phyloP scores from a whole-genome alignment of 2,888 invertebrate species.

The Siphlonurus alternatus region DNA sequence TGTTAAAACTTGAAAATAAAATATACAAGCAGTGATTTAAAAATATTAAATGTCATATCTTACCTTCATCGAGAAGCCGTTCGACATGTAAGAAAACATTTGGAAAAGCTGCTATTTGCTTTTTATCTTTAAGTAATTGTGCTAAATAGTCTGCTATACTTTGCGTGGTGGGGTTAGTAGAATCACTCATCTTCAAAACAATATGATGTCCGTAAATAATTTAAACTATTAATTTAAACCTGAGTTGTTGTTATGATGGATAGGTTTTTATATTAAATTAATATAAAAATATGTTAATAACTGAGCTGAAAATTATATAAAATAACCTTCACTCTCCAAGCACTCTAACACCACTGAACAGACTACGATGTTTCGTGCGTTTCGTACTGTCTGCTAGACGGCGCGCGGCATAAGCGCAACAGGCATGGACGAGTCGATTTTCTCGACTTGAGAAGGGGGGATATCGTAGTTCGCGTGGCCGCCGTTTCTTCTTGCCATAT shows the following conservation, averaged over 20 bases:
- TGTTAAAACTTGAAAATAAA: too few relatives aligned
- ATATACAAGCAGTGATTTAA: too few relatives aligned
- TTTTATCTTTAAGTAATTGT: conserved; percentile 99
- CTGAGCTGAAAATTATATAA: neutral
- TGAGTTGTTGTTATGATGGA: too few relatives aligned
- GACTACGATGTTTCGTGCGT: neutral
- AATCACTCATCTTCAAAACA: conserved; percentile 15
- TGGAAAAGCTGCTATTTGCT: conserved; percentile 98
- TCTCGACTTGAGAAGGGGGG: neutral
- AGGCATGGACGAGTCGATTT: neutral
- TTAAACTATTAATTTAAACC: too few relatives aligned
- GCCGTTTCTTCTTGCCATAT: neutral
- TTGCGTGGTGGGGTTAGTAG: conserved; percentile 52
- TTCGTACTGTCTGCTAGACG: neutral
- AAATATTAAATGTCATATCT: too few relatives aligned
- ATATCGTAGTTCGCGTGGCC: neutral
- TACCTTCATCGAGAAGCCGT: conserved; percentile 98
- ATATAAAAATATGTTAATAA: too few relatives aligned
- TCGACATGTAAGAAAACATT: conserved; percentile 99
- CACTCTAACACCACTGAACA: neutral
- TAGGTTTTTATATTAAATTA: too few relatives aligned
- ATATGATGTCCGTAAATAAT: neutral
- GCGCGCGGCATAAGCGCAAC: neutral
- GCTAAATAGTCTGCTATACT: conserved; percentile 99
- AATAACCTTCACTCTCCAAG: neutral